Evolutionary conservation across 2,888 invertebrate genomes (phyloP).

Genomic region (Spisula subtruncata): DNA sequence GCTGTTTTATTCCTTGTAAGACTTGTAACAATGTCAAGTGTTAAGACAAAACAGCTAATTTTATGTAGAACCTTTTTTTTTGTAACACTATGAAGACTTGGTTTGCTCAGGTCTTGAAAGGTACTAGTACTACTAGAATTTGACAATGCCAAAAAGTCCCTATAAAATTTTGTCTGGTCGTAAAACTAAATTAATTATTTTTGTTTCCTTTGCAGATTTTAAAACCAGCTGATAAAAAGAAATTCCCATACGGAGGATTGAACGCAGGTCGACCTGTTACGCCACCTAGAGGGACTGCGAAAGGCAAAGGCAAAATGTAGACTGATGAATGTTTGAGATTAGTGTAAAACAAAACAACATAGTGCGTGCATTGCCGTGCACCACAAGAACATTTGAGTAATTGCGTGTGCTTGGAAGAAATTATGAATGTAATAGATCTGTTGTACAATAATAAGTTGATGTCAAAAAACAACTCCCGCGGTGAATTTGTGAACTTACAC

Average conservation of each 20-base stretch:
- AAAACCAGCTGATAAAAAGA: slow-evolving; percentile 99
- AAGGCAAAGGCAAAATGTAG: slow-evolving; percentile 84
- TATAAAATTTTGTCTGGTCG: too few species aligned
- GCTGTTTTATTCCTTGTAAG: too few species aligned
- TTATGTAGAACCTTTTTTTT: too few species aligned
- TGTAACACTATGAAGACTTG: too few species aligned
- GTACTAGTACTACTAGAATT: too few species aligned
- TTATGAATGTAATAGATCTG: slow-evolving; percentile 10
- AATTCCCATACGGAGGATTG: slow-evolving; percentile 98
- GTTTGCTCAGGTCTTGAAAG: too few species aligned
- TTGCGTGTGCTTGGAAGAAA: slow-evolving; percentile 5
- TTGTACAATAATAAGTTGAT: slow-evolving; percentile 12
- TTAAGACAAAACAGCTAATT: too few species aligned
- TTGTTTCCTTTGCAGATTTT: slow-evolving; percentile 92
- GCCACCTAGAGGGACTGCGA: slow-evolving; percentile 92
- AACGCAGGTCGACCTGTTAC: slow-evolving; percentile 99
- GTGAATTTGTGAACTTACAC: slow-evolving; percentile 12
- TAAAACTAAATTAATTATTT: neutral
- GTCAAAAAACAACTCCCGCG: slow-evolving; percentile 21
- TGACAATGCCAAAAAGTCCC: too few species aligned
- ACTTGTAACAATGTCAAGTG: too few species aligned
- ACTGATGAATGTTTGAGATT: slow-evolving; percentile 34
- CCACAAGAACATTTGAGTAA: slow-evolving; percentile 1
- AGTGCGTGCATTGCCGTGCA: neutral
- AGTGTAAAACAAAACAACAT: slow-evolving; percentile 21